Evolutionary conservation across 1,140 invertebrate genomes (phyloP).

Genomic region (Archivesica marissinica): DNA sequence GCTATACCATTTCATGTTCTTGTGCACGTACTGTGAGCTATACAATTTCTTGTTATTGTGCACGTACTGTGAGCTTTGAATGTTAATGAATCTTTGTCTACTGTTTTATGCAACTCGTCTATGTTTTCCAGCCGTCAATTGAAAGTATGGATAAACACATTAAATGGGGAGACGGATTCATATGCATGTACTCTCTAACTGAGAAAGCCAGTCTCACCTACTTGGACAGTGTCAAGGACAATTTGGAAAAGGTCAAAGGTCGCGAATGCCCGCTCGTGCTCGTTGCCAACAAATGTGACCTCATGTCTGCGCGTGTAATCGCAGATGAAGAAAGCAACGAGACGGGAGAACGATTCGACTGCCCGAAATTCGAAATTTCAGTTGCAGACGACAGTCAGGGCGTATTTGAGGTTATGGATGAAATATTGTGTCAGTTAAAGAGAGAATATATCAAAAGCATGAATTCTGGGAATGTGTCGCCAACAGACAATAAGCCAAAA

Average conservation of each 20-base stretch:
- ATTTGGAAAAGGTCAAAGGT: constrained; percentile 61
- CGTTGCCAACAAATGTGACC: constrained; percentile 77
- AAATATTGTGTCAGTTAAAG: constrained; percentile 76
- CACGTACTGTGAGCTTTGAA: too few relatives aligned
- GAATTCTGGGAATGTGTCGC: constrained; percentile 44
- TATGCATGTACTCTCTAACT: constrained; percentile 76
- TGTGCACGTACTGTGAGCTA: too few relatives aligned
- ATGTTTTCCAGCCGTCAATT: constrained; percentile 58
- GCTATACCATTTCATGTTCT: too few relatives aligned
- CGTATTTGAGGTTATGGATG: constrained; percentile 77
- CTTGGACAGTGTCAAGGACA: constrained; percentile 68
- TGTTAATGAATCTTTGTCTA: constrained; percentile 72
- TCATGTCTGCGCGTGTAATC: constrained; percentile 72
- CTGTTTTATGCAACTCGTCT: constrained; percentile 69
- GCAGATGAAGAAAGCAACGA: constrained; percentile 67
- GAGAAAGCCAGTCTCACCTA: constrained; percentile 67
- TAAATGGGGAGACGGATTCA: constrained; percentile 77
- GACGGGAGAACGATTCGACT: constrained; percentile 72
- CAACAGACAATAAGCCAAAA: constrained; percentile 67
- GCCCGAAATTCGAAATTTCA: constrained; percentile 78
- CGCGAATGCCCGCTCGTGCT: constrained; percentile 70
- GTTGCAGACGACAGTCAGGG: constrained; percentile 75
- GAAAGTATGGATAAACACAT: constrained; percentile 74
- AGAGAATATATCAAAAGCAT: constrained; percentile 75
- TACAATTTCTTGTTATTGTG: too few relatives aligned